These are phyloP conservation scores for Anser cygnoides DNA, from an alignment of 2,113 vertebrate genomes.

Conservation along the genomic window DNA sequence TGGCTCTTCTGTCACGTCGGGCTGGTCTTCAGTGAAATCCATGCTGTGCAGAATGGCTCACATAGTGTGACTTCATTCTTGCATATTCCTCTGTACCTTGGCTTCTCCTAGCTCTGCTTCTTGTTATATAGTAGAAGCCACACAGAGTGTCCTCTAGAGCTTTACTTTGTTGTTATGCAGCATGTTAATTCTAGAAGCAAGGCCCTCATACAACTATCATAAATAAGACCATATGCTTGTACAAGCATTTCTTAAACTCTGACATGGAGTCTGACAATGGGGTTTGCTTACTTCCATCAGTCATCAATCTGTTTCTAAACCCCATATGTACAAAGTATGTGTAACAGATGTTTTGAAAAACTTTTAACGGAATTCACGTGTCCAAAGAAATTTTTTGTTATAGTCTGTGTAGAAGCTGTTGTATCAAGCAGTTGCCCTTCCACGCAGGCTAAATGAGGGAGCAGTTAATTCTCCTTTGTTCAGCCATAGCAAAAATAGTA, in stretches of 20 bases:
- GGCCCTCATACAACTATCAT: neutral
- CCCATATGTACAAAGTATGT: neutral
- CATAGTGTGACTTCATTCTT: neutral
- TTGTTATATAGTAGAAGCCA: neutral
- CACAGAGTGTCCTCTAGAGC: neutral
- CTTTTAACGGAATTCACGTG: neutral
- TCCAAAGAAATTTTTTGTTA: neutral
- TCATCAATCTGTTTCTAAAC: neutral
- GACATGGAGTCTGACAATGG: neutral
- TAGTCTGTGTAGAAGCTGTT: neutral
- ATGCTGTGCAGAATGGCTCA: neutral
- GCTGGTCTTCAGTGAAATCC: neutral
- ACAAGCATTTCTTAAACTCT: neutral
- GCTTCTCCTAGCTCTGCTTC: neutral
- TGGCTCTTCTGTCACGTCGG: neutral
- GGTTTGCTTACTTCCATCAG: neutral
- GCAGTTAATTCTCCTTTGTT: neutral
- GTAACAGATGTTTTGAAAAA: neutral
- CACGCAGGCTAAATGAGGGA: neutral
- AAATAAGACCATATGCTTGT: neutral
- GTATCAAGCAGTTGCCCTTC: neutral
- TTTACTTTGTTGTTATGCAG: neutral
- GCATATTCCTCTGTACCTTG: neutral
- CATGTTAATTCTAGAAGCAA: neutral
- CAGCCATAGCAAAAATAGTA: neutral